phyloP scores from a whole-genome alignment of 2,113 vertebrate genomes.

The Pluvialis apricaria region DNA sequence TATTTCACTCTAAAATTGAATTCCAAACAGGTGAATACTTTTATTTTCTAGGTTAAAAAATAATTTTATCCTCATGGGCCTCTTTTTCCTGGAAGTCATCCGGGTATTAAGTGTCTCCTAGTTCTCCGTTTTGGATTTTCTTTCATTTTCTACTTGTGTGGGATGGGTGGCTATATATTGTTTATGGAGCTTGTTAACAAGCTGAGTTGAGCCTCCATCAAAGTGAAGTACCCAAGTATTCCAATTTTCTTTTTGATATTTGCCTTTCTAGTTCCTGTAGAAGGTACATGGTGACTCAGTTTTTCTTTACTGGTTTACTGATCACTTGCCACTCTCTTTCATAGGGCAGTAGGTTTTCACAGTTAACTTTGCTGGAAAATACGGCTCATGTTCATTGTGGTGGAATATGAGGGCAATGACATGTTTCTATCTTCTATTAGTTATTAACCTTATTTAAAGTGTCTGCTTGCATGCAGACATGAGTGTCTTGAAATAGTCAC shows the following conservation, averaged over 20 bases:
- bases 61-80: not conserved
- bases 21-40: not conserved
- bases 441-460: not conserved
- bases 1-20: not conserved
- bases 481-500: not conserved
- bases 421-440: not conserved
- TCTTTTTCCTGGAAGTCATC: not conserved
- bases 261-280: conserved; percentile 33
- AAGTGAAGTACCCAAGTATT: not conserved
- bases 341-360: not conserved
- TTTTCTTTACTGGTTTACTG: conserved; percentile 39
- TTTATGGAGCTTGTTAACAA: not conserved
- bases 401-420: not conserved
- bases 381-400: not conserved
- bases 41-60: not conserved
- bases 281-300: conserved; percentile 36
- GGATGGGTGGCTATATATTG: not conserved
- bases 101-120: not conserved
- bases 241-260: not conserved
- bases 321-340: not conserved
- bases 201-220: not conserved
- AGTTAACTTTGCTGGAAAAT: not conserved
- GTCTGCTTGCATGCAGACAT: not conserved
- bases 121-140: not conserved
- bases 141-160: not conserved